These are phyloP conservation scores for Cheilosia urbana DNA, from an alignment of 2,888 invertebrate species.

Conservation along the genomic window DNA sequence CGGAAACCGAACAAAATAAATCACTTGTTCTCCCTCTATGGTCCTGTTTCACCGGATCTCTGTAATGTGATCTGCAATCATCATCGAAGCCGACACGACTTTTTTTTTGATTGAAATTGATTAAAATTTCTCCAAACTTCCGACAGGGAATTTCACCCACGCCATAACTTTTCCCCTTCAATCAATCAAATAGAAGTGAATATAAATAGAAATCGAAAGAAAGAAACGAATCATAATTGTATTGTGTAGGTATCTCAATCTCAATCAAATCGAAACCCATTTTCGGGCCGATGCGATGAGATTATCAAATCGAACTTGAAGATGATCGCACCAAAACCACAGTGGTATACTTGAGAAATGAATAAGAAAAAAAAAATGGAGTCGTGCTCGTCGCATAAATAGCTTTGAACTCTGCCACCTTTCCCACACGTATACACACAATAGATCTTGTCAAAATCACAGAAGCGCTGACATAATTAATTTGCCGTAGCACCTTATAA, in stretches of 20 bases:
- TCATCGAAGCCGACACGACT: slow-evolving; percentile 35
- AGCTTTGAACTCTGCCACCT: slow-evolving; percentile 46
- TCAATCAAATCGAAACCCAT: not conserved
- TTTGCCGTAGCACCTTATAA: not conserved
- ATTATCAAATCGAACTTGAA: slow-evolving; percentile 42
- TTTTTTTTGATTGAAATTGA: slow-evolving; percentile 47
- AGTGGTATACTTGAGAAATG: not conserved
- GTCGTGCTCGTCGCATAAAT: slow-evolving; percentile 16
- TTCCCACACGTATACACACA: not conserved
- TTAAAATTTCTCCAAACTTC: slow-evolving; percentile 38
- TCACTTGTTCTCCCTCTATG: slow-evolving; percentile 1
- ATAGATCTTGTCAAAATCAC: not conserved
- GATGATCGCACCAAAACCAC: slow-evolving; percentile 21
- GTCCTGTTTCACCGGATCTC: slow-evolving; percentile 38
- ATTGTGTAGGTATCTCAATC: not conserved
- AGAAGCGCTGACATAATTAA: slow-evolving; percentile 12
- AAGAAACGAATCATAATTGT: slow-evolving; percentile 34
- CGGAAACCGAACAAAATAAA: slow-evolving; percentile 8
- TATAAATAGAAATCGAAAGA: slow-evolving; percentile 6
- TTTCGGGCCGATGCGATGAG: slow-evolving; percentile 1
- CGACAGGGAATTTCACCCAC: slow-evolving; percentile 42
- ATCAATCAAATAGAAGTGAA: slow-evolving; percentile 37
- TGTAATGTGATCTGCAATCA: slow-evolving; percentile 21
- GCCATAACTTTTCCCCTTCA: not conserved
- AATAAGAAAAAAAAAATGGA: not conserved